phyloP scores from a whole-genome alignment of 2,797 vertebrate species.

The Ataeniobius toweri region DNA sequence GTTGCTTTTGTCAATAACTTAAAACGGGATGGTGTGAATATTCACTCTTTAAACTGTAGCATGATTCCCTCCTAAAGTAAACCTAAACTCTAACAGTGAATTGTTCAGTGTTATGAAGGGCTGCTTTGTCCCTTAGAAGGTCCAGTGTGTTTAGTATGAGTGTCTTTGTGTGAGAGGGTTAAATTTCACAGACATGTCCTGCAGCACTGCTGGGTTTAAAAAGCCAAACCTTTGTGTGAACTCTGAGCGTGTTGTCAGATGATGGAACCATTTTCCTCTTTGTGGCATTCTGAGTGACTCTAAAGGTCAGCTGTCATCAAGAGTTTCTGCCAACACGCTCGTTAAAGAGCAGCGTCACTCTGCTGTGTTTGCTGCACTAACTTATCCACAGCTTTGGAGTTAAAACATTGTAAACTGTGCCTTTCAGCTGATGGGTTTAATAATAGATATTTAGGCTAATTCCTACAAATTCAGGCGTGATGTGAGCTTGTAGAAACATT shows the following conservation, averaged over 20 bases:
- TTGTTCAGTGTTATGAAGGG: background rate
- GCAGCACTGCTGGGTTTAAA: background rate
- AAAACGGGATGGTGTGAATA: background rate
- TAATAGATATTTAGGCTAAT: background rate
- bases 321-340: slow-evolving; percentile 9
- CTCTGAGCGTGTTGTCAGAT: background rate
- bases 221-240: background rate
- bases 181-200: background rate
- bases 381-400: no score
- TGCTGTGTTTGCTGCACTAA: background rate
- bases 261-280: background rate
- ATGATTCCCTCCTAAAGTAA: background rate
- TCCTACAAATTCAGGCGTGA: background rate
- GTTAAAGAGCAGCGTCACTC: slow-evolving; percentile 3
- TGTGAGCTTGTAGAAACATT: background rate
- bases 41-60: background rate
- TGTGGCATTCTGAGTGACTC: background rate
- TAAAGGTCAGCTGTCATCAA: slow-evolving; percentile 24
- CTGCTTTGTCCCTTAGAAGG: background rate
- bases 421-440: background rate
- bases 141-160: background rate
- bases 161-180: background rate
- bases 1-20: background rate
- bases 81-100: background rate
- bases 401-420: background rate